These are phyloP conservation scores for Edolisoma coerulescens DNA, from an alignment of 2,113 vertebrate genomes.

Conservation along the genomic window DNA sequence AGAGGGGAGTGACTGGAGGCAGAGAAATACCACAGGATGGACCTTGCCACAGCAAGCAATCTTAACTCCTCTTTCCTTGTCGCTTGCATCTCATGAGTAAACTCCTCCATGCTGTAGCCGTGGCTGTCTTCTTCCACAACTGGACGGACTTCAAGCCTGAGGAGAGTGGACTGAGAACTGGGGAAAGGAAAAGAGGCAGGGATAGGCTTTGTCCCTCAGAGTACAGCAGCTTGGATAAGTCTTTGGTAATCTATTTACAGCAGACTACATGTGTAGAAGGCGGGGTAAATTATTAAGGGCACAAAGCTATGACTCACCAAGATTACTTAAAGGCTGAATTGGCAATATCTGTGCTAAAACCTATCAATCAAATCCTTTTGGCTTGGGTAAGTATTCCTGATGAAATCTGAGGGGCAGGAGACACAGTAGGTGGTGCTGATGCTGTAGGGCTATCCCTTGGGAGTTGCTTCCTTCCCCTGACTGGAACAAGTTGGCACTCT, in stretches of 20 bases:
- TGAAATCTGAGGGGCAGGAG: background rate
- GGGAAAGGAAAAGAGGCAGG: background rate
- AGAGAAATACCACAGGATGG: background rate
- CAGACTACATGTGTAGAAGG: background rate
- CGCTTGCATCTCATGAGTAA: background rate
- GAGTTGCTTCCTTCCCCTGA: background rate
- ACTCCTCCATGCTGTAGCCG: background rate
- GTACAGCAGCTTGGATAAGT: background rate
- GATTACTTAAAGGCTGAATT: background rate
- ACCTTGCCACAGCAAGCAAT: background rate
- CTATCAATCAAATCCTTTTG: background rate
- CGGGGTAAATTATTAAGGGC: background rate
- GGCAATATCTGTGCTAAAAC: background rate
- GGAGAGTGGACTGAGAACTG: background rate
- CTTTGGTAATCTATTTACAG: background rate
- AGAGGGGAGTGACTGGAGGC: background rate
- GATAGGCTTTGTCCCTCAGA: background rate
- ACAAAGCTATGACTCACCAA: rapidly evolving
- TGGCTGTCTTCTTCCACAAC: background rate
- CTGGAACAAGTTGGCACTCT: background rate
- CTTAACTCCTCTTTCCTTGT: background rate
- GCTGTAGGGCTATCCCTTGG: background rate
- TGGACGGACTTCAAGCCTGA: background rate
- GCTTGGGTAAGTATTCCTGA: background rate
- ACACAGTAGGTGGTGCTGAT: background rate